These are phyloP conservation scores for Bugula neritina DNA, from an alignment of 2,888 invertebrate genomes.

Conservation along the genomic window DNA sequence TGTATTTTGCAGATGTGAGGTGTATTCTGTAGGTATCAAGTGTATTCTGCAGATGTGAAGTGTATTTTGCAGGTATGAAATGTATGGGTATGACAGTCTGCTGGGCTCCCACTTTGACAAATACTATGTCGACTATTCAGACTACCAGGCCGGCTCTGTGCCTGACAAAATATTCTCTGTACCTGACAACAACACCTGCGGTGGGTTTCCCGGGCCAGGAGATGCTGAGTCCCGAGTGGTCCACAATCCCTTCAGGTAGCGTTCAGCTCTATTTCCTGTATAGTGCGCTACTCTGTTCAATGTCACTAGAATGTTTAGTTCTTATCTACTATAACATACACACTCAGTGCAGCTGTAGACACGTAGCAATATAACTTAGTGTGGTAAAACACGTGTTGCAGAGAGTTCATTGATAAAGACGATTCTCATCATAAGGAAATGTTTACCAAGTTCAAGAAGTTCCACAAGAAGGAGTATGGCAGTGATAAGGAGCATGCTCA, in stretches of 20 bases:
- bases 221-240: constrained; percentile 60
- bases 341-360: no score
- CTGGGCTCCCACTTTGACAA: constrained; percentile 95
- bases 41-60: no score
- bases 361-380: no score
- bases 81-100: constrained; percentile 84
- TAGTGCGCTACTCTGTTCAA: no score
- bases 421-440: constrained; percentile 63
- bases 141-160: constrained; percentile 39
- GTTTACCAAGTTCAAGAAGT: constrained; percentile 69
- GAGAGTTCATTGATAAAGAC: constrained; percentile 71
- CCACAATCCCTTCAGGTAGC: constrained; percentile 80
- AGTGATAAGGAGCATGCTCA: constrained; percentile 63
- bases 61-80: constrained; percentile 65
- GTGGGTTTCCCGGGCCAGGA: constrained; percentile 80
- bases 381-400: no score
- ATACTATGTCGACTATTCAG: constrained; percentile 79
- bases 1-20: no score
- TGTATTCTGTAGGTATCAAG: no score
- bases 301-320: no score
- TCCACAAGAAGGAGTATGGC: constrained; percentile 67
- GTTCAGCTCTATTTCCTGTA: no score
- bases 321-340: no score
- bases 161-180: not conserved
- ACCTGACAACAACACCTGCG: constrained; percentile 40